A percentile compares a stretch with the other conserved stretches of the same genome.
phyloP scores from a whole-genome alignment of 1,140 invertebrate genomes.

The Ips nitidus region DNA sequence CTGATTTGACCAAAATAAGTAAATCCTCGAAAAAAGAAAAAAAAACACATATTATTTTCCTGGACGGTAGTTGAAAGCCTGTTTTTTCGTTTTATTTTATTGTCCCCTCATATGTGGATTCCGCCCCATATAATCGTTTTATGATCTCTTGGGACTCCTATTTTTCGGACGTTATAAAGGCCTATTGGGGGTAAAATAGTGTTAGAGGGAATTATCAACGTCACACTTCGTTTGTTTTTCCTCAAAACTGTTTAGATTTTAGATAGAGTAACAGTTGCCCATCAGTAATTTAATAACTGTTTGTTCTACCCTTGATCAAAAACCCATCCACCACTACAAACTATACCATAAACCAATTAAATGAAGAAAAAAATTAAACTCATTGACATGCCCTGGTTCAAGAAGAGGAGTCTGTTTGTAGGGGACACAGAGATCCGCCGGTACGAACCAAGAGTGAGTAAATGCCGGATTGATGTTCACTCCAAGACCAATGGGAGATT shows the following conservation, averaged over 20 bases:
- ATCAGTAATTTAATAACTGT: not conserved
- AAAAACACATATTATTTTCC: slow-evolving; percentile 26
- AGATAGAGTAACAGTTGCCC: not conserved
- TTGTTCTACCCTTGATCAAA: not conserved
- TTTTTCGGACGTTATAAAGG: slow-evolving; percentile 29
- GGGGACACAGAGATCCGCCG: slow-evolving; percentile 84
- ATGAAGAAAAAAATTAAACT: slow-evolving; percentile 42
- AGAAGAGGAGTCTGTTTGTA: slow-evolving; percentile 82
- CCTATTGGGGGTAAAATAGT: slow-evolving; percentile 22
- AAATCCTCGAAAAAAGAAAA: not conserved
- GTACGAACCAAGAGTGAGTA: slow-evolving; percentile 91
- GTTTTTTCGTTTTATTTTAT: slow-evolving; percentile 35
- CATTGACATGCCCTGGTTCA: slow-evolving; percentile 83
- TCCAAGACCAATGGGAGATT: slow-evolving; percentile 64
- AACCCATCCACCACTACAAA: not conserved
- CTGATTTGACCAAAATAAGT: too few species aligned
- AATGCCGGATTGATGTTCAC: slow-evolving; percentile 68
- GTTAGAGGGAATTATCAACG: slow-evolving; percentile 20
- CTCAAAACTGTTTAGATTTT: not conserved
- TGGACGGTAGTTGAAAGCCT: slow-evolving; percentile 20
- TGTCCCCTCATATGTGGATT: slow-evolving; percentile 30
- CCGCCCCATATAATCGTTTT: slow-evolving; percentile 28
- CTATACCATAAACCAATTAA: not conserved
- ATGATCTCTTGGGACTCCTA: slow-evolving; percentile 23
- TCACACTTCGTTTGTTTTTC: slow-evolving; percentile 9